phyloP scores from a whole-genome alignment of 1,140 invertebrate genomes.

The Drosophila setifemur region DNA sequence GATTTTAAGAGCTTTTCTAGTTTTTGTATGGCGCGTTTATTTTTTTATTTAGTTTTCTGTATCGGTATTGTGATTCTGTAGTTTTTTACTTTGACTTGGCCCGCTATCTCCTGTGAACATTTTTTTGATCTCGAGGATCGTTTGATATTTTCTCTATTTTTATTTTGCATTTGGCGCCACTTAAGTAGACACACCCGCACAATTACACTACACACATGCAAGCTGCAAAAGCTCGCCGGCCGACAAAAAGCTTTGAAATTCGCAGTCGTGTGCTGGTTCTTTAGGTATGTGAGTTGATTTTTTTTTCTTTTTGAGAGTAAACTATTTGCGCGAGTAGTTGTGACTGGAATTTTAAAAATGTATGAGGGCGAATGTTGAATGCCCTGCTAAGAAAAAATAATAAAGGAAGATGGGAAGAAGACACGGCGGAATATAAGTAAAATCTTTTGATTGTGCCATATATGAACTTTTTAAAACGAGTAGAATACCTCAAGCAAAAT shows the following conservation, averaged over 20 bases:
- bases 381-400: constrained; percentile 20
- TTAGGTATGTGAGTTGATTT: constrained; percentile 42
- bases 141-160: constrained; percentile 23
- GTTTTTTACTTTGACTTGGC: constrained; percentile 34
- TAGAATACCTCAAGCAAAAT: too few species aligned
- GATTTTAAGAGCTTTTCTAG: constrained; percentile 18
- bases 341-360: constrained; percentile 35
- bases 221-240: constrained; percentile 45
- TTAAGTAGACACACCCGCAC: constrained; percentile 56
- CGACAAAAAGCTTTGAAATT: constrained; percentile 45
- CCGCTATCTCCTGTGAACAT: constrained; percentile 6
- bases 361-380: constrained; percentile 19
- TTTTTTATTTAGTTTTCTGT: constrained; percentile 6
- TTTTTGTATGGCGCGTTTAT: constrained; percentile 10
- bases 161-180: constrained; percentile 51
- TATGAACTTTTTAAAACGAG: too few species aligned
- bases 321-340: constrained; percentile 40
- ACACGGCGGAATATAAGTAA: too few species aligned
- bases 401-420: neutral
- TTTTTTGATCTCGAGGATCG: constrained; percentile 35
- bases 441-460: too few species aligned
- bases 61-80: constrained; percentile 12
- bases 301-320: constrained; percentile 22
- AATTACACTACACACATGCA: constrained; percentile 19
- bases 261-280: constrained; percentile 28